Percentiles rank a stretch among this genome's conserved stretches.
Evolutionary conservation across 2,113 vertebrate species (phyloP).

Genomic region (Nycticorax nycticorax): DNA sequence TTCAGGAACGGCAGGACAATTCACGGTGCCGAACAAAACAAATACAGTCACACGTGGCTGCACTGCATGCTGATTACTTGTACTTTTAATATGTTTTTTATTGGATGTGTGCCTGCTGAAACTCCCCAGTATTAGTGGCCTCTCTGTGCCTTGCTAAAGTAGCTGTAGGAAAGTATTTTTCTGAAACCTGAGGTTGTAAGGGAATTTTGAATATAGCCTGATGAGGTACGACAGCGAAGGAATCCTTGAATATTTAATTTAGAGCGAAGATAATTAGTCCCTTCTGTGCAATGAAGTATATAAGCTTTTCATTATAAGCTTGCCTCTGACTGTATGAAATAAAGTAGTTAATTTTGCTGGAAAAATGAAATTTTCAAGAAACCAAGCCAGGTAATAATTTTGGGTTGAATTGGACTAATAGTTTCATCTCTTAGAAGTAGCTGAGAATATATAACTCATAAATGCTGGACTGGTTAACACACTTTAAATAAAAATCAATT

Average conservation of each 20-base stretch:
- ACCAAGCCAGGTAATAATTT: not conserved
- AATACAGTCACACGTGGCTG: not conserved
- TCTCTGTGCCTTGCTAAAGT: not conserved
- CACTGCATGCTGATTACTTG: not conserved
- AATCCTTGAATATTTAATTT: not conserved
- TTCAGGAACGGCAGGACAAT: not conserved
- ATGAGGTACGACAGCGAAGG: not conserved
- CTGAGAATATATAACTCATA: not conserved
- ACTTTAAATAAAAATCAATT: not conserved
- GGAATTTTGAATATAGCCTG: not conserved
- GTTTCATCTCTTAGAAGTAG: not conserved
- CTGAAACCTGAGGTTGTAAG: not conserved
- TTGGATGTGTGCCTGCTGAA: not conserved
- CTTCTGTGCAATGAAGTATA: not conserved
- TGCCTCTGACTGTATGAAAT: not conserved
- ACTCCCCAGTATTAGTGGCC: not conserved
- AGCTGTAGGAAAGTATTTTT: not conserved
- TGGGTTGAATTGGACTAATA: not conserved
- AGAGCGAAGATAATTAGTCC: not conserved
- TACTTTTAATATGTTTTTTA: not conserved
- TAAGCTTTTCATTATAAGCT: not conserved
- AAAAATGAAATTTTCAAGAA: not conserved
- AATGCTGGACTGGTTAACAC: not conserved
- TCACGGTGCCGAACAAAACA: not conserved
- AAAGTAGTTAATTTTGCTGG: not conserved